These are phyloP conservation scores for Brachymystax lenok DNA, from an alignment of 2,797 vertebrate genomes.

Conservation along the genomic window DNA sequence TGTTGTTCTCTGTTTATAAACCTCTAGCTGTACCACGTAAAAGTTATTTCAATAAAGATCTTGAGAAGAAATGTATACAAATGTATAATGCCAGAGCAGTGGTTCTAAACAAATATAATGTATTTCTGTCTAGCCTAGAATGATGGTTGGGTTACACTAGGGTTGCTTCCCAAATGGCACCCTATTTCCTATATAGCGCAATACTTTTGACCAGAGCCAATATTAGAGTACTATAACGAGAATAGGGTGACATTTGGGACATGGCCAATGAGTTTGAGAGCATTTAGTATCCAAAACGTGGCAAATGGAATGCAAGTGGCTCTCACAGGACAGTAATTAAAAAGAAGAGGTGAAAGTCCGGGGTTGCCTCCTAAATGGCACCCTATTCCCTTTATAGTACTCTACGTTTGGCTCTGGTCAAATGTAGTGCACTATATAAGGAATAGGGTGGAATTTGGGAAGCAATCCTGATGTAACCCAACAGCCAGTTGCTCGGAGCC, in stretches of 20 bases:
- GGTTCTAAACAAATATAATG: not conserved
- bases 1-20: not conserved
- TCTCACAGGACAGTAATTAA: too few relatives aligned
- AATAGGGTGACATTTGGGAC: not conserved
- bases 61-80: not conserved
- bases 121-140: not conserved
- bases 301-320: too few relatives aligned
- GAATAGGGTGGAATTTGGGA: not conserved
- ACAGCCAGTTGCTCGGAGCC: not conserved
- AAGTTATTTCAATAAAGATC: not conserved
- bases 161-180: not conserved
- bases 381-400: not conserved
- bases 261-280: too few relatives aligned
- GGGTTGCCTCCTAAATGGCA: too few relatives aligned
- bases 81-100: not conserved
- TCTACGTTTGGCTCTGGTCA: not conserved
- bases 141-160: not conserved
- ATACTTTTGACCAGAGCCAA: constrained; percentile 3
- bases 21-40: not conserved
- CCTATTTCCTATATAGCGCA: not conserved
- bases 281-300: too few relatives aligned
- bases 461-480: not conserved
- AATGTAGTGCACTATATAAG: not conserved
- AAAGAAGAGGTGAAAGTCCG: too few relatives aligned
- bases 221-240: not conserved